Evolutionary conservation across 2,797 vertebrate species (phyloP).

Genomic region (Sebastes taczanowskii): DNA sequence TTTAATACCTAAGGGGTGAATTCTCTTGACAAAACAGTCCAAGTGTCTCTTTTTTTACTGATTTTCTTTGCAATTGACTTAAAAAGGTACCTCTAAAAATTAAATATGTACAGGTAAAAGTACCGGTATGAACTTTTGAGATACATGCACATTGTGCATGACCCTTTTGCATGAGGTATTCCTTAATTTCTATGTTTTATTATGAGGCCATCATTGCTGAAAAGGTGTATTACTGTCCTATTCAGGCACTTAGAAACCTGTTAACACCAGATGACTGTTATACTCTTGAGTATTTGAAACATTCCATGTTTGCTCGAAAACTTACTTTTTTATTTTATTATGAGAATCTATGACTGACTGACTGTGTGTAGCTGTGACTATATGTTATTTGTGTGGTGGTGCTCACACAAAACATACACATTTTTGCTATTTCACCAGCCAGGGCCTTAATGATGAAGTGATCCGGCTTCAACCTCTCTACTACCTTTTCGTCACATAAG

Average conservation of each 20-base stretch:
- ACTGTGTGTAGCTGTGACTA: slow-evolving; percentile 2
- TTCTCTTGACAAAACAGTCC: not conserved
- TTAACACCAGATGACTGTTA: slow-evolving; percentile 64
- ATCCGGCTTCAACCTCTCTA: slow-evolving; percentile 38
- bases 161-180: not conserved
- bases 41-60: not conserved
- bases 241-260: slow-evolving; percentile 30
- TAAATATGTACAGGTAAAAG: not conserved
- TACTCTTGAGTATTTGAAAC: slow-evolving; percentile 33
- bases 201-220: not conserved
- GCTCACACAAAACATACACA: slow-evolving; percentile 25
- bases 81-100: not conserved
- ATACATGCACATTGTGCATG: not conserved
- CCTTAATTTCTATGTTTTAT: not conserved
- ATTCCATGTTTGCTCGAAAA: slow-evolving; percentile 44
- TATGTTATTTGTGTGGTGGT: slow-evolving; percentile 23
- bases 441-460: slow-evolving; percentile 64
- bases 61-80: slow-evolving; percentile 15
- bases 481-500: slow-evolving; percentile 50
- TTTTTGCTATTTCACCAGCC: slow-evolving; percentile 44
- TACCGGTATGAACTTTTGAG: not conserved
- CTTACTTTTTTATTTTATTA: not conserved
- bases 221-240: not conserved
- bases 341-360: not conserved
- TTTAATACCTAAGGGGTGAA: not conserved